phyloP scores from a whole-genome alignment of 1,140 invertebrate genomes.

The Homalodisca vitripennis region DNA sequence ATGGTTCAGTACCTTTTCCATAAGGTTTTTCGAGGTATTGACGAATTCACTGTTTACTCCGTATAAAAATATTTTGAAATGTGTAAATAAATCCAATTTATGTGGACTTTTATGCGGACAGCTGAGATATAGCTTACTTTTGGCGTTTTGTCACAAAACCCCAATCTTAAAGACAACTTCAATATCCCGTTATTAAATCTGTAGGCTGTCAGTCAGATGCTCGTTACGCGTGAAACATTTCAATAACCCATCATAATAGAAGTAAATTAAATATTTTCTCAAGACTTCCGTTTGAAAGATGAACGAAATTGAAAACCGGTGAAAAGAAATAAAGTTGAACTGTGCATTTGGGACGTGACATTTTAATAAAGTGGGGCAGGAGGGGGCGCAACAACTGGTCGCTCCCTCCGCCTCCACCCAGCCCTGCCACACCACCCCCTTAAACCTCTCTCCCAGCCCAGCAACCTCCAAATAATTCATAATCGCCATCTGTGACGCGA shows the following conservation, averaged over 20 bases:
- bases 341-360: slow-evolving; percentile 27
- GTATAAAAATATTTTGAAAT: too few relatives aligned
- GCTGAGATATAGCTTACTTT: too few relatives aligned
- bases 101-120: too few relatives aligned
- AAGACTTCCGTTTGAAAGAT: background rate
- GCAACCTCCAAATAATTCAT: slow-evolving; percentile 29
- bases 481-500: slow-evolving; percentile 23
- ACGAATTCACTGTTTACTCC: too few relatives aligned
- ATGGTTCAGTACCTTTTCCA: too few relatives aligned
- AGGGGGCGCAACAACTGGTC: slow-evolving; percentile 25
- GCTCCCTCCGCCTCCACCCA: background rate
- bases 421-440: background rate
- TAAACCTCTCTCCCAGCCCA: too few relatives aligned
- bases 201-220: background rate
- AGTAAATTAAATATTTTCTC: slow-evolving; percentile 23
- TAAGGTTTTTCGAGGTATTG: too few relatives aligned
- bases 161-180: background rate
- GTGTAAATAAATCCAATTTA: too few relatives aligned
- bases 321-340: slow-evolving; percentile 28
- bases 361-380: slow-evolving; percentile 27
- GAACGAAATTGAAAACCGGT: slow-evolving; percentile 20
- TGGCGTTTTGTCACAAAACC: too few relatives aligned
- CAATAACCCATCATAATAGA: background rate
- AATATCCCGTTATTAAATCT: background rate
- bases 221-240: background rate